These are phyloP conservation scores for Boloria euphrosyne DNA, from an alignment of 2,888 invertebrate species.

Conservation along the genomic window DNA sequence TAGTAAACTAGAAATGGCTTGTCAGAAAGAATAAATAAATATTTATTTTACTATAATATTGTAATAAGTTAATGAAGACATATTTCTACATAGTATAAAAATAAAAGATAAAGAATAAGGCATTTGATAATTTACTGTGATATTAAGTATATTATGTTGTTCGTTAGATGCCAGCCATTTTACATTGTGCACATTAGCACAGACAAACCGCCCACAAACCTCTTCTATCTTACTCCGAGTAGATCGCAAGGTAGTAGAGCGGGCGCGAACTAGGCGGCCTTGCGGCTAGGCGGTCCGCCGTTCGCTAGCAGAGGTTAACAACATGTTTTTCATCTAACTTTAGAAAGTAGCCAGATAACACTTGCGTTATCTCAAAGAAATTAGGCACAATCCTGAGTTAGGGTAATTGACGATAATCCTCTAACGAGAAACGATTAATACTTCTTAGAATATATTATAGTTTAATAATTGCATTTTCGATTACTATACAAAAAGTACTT, in stretches of 20 bases:
- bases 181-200: not conserved
- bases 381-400: constrained; percentile 40
- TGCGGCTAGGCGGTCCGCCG: constrained; percentile 59
- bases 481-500: not conserved
- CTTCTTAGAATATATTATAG: constrained; percentile 12
- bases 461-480: not conserved
- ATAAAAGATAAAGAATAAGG: not conserved
- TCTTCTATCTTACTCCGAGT: constrained; percentile 15
- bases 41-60: too few species aligned
- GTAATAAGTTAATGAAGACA: too few species aligned
- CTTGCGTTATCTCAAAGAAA: constrained; percentile 53
- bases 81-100: not conserved
- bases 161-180: constrained; percentile 1
- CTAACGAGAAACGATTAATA: constrained; percentile 24
- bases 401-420: constrained; percentile 21
- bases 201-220: constrained; percentile 8
- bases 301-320: constrained; percentile 79
- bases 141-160: not conserved
- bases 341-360: constrained; percentile 76
- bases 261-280: constrained; percentile 73
- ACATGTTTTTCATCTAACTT: constrained; percentile 77
- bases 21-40: too few species aligned
- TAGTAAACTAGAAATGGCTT: too few species aligned
- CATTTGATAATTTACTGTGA: not conserved
- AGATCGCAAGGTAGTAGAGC: constrained; percentile 43